Percentiles rank a stretch among this genome's conserved stretches.
Conservation (phyloP, 2,797 vertebrate species). For the Cebuella pygmaea region DNA sequence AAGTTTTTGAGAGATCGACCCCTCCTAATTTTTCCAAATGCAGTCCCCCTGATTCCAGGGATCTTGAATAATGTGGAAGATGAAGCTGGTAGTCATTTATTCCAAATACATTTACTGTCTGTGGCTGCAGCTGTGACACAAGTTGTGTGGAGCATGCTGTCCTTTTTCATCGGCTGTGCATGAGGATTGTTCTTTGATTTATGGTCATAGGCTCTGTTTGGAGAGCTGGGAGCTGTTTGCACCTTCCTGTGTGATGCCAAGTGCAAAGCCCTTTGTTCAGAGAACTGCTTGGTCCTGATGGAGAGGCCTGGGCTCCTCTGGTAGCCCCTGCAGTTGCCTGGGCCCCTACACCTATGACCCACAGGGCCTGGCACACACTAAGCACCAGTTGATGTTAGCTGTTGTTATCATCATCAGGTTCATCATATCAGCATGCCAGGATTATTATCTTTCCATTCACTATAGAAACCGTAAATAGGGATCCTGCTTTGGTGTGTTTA, state of each 20-base stretch:
- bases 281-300: background rate
- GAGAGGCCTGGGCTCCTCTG: background rate
- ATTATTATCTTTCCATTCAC: background rate
- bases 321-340: background rate
- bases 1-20: background rate
- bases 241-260: background rate
- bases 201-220: background rate
- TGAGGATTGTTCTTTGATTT: background rate
- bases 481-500: background rate
- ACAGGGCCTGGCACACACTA: background rate
- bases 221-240: background rate
- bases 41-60: background rate
- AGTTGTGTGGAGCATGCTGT: no score
- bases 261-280: background rate
- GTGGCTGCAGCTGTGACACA: background rate
- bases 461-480: background rate
- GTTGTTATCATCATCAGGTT: background rate
- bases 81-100: background rate
- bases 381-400: background rate
- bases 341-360: background rate
- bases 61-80: background rate
- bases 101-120: background rate
- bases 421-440: background rate
- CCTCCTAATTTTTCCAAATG: background rate
- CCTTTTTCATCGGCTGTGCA: fast-evolving